Conservation (phyloP, 1,140 invertebrate species). For the Caenorhabditis brenneri region DNA sequence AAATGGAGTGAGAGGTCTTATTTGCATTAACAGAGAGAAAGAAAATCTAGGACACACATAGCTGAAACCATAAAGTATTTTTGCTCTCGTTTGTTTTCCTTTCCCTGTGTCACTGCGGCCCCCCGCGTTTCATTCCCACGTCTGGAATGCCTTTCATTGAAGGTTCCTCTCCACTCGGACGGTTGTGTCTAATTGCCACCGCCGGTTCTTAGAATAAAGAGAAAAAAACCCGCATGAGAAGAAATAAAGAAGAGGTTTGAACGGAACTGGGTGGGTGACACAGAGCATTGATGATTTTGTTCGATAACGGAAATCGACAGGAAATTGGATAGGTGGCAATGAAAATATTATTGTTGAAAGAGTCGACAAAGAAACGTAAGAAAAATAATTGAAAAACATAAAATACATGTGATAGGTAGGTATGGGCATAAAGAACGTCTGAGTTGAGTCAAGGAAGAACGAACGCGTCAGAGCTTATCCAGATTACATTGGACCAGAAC, state of each 20-base stretch:
- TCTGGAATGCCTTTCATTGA: not conserved
- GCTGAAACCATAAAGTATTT: not conserved
- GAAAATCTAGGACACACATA: not conserved
- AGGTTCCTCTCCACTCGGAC: not conserved
- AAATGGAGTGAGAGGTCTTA: not conserved
- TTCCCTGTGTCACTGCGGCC: not conserved
- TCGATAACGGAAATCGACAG: not conserved
- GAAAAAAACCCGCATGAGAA: not conserved
- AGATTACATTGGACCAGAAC: not conserved
- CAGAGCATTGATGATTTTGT: not conserved
- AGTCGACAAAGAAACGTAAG: not conserved
- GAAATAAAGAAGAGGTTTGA: not conserved
- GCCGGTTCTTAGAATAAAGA: not conserved
- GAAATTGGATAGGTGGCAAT: not conserved
- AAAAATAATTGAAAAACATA: not conserved
- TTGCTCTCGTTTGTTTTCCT: not conserved
- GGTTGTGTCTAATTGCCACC: slow-evolving; percentile 2
- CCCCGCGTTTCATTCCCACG: not conserved
- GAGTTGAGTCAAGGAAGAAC: not conserved
- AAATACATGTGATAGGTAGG: not conserved
- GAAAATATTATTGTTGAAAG: not conserved
- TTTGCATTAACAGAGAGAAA: not conserved
- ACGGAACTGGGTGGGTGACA: not conserved
- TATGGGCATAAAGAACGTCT: not conserved
- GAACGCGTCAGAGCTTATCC: not conserved